Evolutionary conservation across 2,888 invertebrate genomes (phyloP), one percentile per base, ranked within the genome.

Genomic region (Rosalia funebris): DNA sequence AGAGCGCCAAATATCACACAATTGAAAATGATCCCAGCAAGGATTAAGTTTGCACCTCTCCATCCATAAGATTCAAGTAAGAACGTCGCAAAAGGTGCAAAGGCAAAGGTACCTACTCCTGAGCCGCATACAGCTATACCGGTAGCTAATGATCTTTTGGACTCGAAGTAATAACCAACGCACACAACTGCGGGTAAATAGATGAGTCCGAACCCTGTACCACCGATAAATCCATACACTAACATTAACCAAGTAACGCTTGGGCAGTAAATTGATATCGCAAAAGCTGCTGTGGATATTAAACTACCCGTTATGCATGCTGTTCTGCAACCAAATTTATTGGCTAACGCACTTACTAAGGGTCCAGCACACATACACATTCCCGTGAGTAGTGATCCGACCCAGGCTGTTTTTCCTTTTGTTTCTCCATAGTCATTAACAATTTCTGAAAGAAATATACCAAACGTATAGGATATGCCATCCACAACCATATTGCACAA

Each of bases 401-500:
- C 93, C 92, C 96, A 95, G 44, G 98, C 94, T 25, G 92, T 91
- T 66, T 89, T 93, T 54, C 93, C 93, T 93, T 92, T 92, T 54
- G 93, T 91, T 77, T 91, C 92, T 17, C 89, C 89, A 80, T 94
- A 99, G 78, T 89, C 89, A 1, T 82, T 83, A 60, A 91, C 92
- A 74, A 95, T 89, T 75, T 92, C 89, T 15, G 87, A 86, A 42
- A 95, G 86, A 83, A 95, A 95, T 77, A 98, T 92, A 53, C 98
- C 98, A 81, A 98, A 99, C 4, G 97, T 95, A 83, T 98, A 98
- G 10, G 96, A 94, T 66, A 99, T 96, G 72, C 96, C 98, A 81
- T 99, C 98, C 56, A 99, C 96, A 71, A 98, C 92, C 85, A 98
- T 89, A 87, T 98, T 98, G 83, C 96, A 96, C 89, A 98, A 90